These are phyloP conservation scores for Bacillus rossius DNA, from an alignment of 1,140 invertebrate species.

Conservation along the genomic window DNA sequence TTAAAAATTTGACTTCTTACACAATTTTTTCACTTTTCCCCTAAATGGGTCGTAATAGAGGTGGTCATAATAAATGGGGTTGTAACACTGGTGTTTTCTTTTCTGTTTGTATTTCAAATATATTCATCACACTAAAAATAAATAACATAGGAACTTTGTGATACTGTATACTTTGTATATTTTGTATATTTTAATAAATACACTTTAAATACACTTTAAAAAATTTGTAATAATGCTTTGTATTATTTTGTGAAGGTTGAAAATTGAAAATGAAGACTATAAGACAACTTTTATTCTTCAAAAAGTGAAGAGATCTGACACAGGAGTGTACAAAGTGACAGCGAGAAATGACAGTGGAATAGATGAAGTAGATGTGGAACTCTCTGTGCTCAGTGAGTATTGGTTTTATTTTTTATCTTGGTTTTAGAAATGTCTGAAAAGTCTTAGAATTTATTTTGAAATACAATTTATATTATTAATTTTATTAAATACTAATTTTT, in stretches of 20 bases:
- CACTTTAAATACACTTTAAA: too few relatives aligned
- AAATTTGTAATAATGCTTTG: neutral
- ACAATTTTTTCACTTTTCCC: too few relatives aligned
- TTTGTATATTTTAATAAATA: neutral
- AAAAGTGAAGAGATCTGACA: constrained; percentile 75
- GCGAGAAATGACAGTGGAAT: constrained; percentile 92
- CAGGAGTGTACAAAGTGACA: constrained; percentile 80
- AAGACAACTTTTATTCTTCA: constrained; percentile 85
- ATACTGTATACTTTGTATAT: too few relatives aligned
- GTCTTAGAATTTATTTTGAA: constrained; percentile 5
- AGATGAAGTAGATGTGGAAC: constrained; percentile 88
- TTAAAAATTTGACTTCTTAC: too few relatives aligned
- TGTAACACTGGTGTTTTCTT: too few relatives aligned
- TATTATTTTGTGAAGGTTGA: constrained; percentile 52
- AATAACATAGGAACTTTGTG: too few relatives aligned
- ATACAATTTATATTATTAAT: too few relatives aligned
- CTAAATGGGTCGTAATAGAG: too few relatives aligned
- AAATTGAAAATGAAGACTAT: constrained; percentile 88
- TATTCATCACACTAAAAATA: too few relatives aligned
- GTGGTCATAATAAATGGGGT: too few relatives aligned
- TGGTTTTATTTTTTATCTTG: neutral
- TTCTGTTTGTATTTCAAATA: too few relatives aligned
- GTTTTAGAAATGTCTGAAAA: neutral
- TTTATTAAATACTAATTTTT: too few relatives aligned
- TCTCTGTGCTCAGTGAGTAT: constrained; percentile 74